Base-by-base conservation (phyloP, 2,113 vertebrate species). In the Cyprinodon tularosa region DNA sequence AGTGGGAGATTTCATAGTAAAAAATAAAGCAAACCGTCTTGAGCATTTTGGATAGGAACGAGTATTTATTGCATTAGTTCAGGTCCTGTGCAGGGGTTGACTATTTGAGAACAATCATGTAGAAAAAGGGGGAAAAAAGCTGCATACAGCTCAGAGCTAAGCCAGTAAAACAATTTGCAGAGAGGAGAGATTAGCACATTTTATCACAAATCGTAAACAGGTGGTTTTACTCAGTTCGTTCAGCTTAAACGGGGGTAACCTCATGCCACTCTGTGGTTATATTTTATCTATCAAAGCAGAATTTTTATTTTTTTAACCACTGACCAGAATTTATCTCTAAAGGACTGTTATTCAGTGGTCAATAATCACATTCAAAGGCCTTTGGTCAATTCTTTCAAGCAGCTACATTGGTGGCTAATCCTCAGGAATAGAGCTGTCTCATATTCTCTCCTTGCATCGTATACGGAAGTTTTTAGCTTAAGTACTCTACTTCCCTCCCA, bases 401-500 rank as follows among this genome's bases (percentile, higher is more conserved):
- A 83, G 78, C 77, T 74, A 76, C 22, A 15, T 42, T 37, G 67
- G 53, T 39, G 44, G 72, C 20, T 91, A 88, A 90, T 90, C 88
- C 77, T 72, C 38, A 50, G 40, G 11, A 12, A 73, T 66, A 80
- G 59, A 74, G 68, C 78, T 1, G 60, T 20, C 1, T 17, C 65
- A 66, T 86, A 74, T 71, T 71, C 66, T 37, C 1, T 82, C 82
- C 78, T 74, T 64, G 69, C 65, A 62, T 68, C 72, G 50, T 76
- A 81, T 84, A 86, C 88, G 82, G 84, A 92, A 80, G 79, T 88
- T 81, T 90, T 79, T 64, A 76, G 7, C 72, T 81, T 87, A 88
- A 90, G 89, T 82, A 86, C 77, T 78, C 72, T 72, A 78, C 87
- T 88, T 88, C 86, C 77, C 76, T 82, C 39, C 67, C 84, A 69